These are phyloP conservation scores for Orthosia incerta DNA, from an alignment of 2,888 invertebrate genomes.

Conservation along the genomic window DNA sequence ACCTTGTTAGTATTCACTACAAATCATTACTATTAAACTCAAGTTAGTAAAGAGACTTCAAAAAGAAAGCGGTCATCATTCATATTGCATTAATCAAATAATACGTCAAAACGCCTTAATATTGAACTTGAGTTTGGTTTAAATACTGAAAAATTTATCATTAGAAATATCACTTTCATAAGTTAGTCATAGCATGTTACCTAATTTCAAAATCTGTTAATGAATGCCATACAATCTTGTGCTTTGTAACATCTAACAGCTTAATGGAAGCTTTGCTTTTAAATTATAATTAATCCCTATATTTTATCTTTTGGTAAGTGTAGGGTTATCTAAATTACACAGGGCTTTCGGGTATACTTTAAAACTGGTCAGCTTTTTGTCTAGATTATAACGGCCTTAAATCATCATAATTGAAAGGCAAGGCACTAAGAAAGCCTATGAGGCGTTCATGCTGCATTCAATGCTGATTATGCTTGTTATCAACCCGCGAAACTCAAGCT, in stretches of 20 bases:
- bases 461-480: neutral
- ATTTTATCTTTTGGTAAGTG: neutral
- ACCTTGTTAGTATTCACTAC: neutral
- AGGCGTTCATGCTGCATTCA: neutral
- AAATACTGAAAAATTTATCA: neutral
- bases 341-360: too few relatives aligned
- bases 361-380: too few relatives aligned
- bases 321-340: neutral
- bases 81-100: too few relatives aligned
- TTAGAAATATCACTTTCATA: neutral
- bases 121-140: conserved; percentile 20
- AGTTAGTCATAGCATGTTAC: neutral
- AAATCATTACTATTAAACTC: conserved; percentile 20
- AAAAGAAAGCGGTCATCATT: too few relatives aligned
- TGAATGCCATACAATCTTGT: neutral
- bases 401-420: neutral
- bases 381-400: too few relatives aligned
- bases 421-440: neutral
- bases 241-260: conserved; percentile 4
- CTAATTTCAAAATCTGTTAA: neutral
- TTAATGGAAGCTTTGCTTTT: neutral
- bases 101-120: neutral
- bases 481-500: conserved; percentile 37
- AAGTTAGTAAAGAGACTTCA: neutral
- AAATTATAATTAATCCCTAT: too few relatives aligned